Evolutionary conservation across 1,140 invertebrate species (phyloP), one percentile per base, ranked within the genome.

Genomic region (Hyles vespertilio): DNA sequence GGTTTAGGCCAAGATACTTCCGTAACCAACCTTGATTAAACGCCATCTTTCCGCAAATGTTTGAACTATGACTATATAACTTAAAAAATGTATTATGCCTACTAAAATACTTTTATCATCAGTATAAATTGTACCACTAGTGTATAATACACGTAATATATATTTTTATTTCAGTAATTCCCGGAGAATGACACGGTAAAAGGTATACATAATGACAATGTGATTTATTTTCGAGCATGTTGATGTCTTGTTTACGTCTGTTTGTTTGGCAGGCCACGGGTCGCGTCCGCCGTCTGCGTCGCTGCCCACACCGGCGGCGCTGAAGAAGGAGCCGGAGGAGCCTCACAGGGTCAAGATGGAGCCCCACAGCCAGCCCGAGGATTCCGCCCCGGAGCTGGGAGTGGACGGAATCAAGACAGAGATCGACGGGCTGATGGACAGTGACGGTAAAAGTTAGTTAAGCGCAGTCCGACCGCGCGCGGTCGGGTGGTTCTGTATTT

Each of bases 321-420:
- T 89, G 63, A 89, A 89, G 58, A 90, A 90, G 70, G 89, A 90
- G 59, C 85, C 87, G 2, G 89, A 89, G 59, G 89, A 89, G 50
- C 72, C 81, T 9, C 66, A 87, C 70, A 74, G 87, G 57, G 89
- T 90, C 22, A 90, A 89, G 58, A 76, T 89, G 78, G 89, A 90
- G 57, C 82, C 84, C n/a, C 84, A 85, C 69, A 82, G 77, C 49
- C 80, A 85, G 63, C 69, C 76, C 3, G 85, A 89, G 12, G 87
- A 89, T 65, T 71, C 77, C 10, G 67, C 75, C 48, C 76, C 74
- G 5, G 84, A 87, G 33, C 67, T 90, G 5, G 84, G 79, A n/a
- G 84, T 84, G 1, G 84, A 89, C 66, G 88, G 85, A 54, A 90
- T 90, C 70, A 90, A 90, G 73, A 90, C 89, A 59, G 89, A 90